Conservation (phyloP, 2,113 vertebrate genomes). For the Erythrocercus mccallii region DNA sequence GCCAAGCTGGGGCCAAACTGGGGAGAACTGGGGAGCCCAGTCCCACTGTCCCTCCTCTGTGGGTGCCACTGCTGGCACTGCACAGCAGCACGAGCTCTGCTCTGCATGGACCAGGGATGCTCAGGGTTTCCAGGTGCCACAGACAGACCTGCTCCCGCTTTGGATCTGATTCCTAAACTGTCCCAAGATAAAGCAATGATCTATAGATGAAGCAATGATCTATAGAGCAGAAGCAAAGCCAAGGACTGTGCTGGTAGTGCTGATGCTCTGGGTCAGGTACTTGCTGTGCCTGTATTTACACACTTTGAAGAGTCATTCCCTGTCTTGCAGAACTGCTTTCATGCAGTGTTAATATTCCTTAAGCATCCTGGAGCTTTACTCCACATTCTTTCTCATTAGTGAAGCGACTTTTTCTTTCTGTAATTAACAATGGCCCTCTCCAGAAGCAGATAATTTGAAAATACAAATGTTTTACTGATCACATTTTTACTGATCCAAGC, state of each 20-base stretch:
- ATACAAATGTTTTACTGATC: neutral
- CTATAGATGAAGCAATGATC: neutral
- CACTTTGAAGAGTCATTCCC: neutral
- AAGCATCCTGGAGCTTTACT: neutral
- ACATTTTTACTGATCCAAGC: constrained; percentile 27
- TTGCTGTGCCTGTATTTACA: neutral
- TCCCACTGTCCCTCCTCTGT: accelerated
- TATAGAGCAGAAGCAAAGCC: neutral
- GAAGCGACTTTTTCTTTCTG: neutral
- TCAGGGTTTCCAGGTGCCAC: neutral
- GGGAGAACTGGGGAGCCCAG: neutral
- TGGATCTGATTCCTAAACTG: neutral
- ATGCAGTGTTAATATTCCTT: neutral
- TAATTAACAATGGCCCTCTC: neutral
- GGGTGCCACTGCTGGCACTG: accelerated
- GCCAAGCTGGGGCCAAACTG: neutral
- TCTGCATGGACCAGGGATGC: neutral
- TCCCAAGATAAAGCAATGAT: neutral
- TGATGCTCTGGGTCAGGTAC: neutral
- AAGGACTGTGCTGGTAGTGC: neutral
- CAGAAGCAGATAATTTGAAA: neutral
- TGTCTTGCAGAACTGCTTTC: neutral
- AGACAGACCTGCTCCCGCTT: neutral
- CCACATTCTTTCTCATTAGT: neutral
- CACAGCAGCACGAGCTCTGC: accelerated